Conservation (phyloP, 2,113 vertebrate genomes). For the Propithecus coquereli region DNA sequence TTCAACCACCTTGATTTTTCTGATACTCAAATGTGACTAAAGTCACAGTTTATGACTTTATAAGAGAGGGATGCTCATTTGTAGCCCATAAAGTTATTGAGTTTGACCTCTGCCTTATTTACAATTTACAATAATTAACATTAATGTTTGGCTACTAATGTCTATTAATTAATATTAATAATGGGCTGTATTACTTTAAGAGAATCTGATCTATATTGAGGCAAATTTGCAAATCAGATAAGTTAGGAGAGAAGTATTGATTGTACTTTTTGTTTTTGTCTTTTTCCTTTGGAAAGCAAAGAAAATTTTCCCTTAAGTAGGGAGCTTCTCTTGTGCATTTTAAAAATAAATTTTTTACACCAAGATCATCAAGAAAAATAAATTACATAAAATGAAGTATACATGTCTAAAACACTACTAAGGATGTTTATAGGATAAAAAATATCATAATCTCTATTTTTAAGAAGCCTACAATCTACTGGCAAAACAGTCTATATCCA, state of each 20-base stretch:
- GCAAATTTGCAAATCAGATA: not conserved
- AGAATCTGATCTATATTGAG: not conserved
- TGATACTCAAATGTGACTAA: not conserved
- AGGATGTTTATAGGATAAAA: not conserved
- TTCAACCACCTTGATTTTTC: not conserved
- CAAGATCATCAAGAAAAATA: not conserved
- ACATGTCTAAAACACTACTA: not conserved
- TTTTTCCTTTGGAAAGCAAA: not conserved
- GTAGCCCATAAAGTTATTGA: not conserved
- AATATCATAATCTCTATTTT: not conserved
- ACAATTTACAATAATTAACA: not conserved
- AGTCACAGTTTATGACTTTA: not conserved
- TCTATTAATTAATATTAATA: not conserved
- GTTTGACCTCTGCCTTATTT: not conserved
- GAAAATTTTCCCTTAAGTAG: not conserved
- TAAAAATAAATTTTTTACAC: not conserved
- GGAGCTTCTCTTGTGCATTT: not conserved
- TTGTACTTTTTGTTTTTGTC: not conserved
- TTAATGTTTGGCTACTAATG: not conserved
- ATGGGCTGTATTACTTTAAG: not conserved
- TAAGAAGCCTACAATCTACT: not conserved
- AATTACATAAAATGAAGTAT: not conserved
- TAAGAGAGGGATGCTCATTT: not conserved
- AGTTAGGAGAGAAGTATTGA: not conserved
- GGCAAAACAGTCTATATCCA: not conserved